These are phyloP conservation scores for Oreochromis mossambicus DNA, from an alignment of 2,797 vertebrate species.

Conservation along the genomic window DNA sequence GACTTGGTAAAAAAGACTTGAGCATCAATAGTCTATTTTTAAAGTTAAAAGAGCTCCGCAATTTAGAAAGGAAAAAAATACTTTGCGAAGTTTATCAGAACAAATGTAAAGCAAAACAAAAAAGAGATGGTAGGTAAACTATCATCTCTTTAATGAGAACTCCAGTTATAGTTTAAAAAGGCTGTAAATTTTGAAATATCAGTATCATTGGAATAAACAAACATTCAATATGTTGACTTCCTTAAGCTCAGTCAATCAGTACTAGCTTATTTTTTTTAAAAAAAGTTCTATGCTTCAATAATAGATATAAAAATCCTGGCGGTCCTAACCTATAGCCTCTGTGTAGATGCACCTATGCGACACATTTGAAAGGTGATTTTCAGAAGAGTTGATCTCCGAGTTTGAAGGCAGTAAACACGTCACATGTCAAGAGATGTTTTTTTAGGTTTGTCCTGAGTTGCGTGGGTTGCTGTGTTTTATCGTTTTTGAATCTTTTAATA, in stretches of 20 bases:
- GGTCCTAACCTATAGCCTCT: too few species aligned
- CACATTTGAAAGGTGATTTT: neutral
- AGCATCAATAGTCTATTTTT: neutral
- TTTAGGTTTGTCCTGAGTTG: neutral
- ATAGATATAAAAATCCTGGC: too few species aligned
- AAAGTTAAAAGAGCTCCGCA: neutral
- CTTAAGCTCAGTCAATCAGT: too few species aligned
- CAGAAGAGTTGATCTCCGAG: neutral
- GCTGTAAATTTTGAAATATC: too few species aligned
- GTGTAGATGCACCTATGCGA: neutral
- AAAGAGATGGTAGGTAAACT: neutral
- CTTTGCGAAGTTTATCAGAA: neutral
- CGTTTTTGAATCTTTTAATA: accelerated
- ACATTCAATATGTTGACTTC: too few species aligned
- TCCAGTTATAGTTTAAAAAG: too few species aligned
- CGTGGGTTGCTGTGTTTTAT: neutral
- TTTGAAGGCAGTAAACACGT: neutral
- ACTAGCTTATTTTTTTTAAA: too few species aligned
- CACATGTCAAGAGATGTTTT: neutral
- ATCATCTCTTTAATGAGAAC: neutral
- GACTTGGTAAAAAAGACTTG: neutral
- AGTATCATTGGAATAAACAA: too few species aligned
- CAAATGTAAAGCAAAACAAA: neutral
- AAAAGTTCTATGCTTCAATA: too few species aligned
- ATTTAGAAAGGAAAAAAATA: accelerated